phyloP scores from a whole-genome alignment of 53 echinoderm and acorn worm species.

The Stichopus horrens region DNA sequence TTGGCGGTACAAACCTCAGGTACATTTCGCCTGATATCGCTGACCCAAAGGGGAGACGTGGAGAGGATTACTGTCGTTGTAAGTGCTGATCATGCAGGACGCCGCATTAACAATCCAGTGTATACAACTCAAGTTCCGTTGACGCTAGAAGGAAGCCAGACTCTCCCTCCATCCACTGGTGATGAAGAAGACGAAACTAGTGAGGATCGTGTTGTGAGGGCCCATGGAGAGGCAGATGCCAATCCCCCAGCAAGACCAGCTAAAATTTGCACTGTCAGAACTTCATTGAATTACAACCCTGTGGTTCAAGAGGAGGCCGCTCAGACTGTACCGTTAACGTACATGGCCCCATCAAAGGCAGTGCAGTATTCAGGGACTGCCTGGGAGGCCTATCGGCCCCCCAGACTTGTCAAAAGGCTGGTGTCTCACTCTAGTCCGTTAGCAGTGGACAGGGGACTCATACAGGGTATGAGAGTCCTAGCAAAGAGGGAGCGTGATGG shows the following conservation, averaged over 20 bases:
- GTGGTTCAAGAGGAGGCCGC: constrained; percentile 20
- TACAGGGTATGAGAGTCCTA: constrained; percentile 84
- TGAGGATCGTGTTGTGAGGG: too few species aligned
- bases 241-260: constrained; percentile 11
- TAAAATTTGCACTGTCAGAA: constrained; percentile 83
- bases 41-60: constrained; percentile 67
- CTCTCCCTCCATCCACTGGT: neutral
- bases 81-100: constrained; percentile 51
- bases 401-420: constrained; percentile 40
- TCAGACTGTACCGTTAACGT: constrained; percentile 38
- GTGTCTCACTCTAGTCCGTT: constrained; percentile 18
- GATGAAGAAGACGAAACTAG: neutral
- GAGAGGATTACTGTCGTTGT: constrained; percentile 78
- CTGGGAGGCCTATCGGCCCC: constrained; percentile 60
- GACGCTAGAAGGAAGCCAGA: neutral
- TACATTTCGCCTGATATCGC: constrained; percentile 83
- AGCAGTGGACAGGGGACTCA: constrained; percentile 51
- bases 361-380: constrained; percentile 55
- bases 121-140: constrained; percentile 38
- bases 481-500: constrained; percentile 89
- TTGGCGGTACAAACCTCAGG: constrained; percentile 80
- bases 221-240: neutral
- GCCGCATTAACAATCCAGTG: constrained; percentile 47
- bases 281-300: constrained; percentile 81
- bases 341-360: constrained; percentile 35